Percentiles rank a stretch among this genome's conserved stretches.
Conservation (phyloP, 2,797 vertebrate genomes). For the Xyrichtys novacula region DNA sequence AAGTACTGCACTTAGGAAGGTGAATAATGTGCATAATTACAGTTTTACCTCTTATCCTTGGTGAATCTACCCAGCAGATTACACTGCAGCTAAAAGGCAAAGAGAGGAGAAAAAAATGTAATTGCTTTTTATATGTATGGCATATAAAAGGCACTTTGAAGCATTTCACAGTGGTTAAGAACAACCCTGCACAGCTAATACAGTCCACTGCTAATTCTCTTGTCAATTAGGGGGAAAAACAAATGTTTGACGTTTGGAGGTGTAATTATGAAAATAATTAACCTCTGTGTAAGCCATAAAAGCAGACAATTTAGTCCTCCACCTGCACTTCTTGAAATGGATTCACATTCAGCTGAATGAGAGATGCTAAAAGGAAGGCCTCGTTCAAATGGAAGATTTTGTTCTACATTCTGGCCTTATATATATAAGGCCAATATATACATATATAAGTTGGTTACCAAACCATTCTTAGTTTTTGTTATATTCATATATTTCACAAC, state of each 20-base stretch:
- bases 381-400: conserved; percentile 49
- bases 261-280: conserved; percentile 83
- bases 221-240: conserved; percentile 80
- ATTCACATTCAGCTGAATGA: conserved; percentile 51
- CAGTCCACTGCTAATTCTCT: conserved; percentile 76
- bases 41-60: conserved; percentile 75
- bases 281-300: conserved; percentile 70
- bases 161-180: conserved; percentile 59
- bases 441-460: too few relatives aligned
- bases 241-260: conserved; percentile 82
- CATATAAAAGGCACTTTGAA: conserved; percentile 72
- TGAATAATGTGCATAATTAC: conserved; percentile 79
- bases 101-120: conserved; percentile 41
- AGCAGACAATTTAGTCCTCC: conserved; percentile 58
- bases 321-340: conserved; percentile 57
- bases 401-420: too few relatives aligned
- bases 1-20: conserved; percentile 73
- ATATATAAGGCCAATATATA: too few relatives aligned
- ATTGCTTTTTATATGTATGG: conserved; percentile 78
- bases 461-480: too few relatives aligned
- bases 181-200: conserved; percentile 69
- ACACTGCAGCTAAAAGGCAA: conserved; percentile 71
- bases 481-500: too few relatives aligned
- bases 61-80: conserved; percentile 71
- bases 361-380: conserved; percentile 34